phyloP scores from a whole-genome alignment of 2,888 invertebrate species.

The Linhomoeus sp. region DNA sequence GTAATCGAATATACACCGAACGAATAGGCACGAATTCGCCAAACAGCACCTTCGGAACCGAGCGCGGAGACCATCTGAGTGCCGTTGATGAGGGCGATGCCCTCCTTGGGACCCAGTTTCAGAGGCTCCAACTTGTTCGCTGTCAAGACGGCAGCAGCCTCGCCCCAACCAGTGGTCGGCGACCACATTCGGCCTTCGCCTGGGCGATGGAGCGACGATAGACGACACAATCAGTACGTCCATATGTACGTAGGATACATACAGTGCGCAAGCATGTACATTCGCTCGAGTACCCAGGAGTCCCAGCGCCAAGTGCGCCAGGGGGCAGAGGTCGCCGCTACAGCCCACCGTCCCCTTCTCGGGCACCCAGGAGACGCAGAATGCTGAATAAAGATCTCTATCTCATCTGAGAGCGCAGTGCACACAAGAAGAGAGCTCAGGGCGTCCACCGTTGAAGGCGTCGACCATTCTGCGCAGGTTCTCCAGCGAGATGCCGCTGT shows the following conservation, averaged over 20 bases:
- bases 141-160: constrained; percentile 28
- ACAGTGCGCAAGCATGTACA: too few relatives aligned
- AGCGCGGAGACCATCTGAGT: constrained; percentile 46
- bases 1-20: too few relatives aligned
- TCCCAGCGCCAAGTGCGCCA: constrained; percentile 45
- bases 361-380: constrained; percentile 45
- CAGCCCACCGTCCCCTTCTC: constrained; percentile 49
- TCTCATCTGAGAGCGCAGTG: background rate
- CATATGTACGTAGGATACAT: too few relatives aligned
- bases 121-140: constrained; percentile 40
- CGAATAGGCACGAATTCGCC: too few relatives aligned
- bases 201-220: too few relatives aligned
- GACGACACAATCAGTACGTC: too few relatives aligned
- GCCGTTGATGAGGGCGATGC: constrained; percentile 45
- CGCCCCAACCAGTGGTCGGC: constrained; percentile 32
- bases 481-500: constrained; percentile 42
- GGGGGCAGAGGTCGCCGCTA: constrained; percentile 45
- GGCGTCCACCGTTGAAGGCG: constrained; percentile 48
- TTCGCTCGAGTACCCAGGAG: constrained; percentile 47
- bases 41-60: constrained; percentile 41
- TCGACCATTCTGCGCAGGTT: constrained; percentile 40
- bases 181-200: constrained; percentile 48
- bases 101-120: constrained; percentile 42
- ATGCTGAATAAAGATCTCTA: constrained; percentile 30
- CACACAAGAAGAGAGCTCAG: too few relatives aligned